These are phyloP conservation scores for Pelodiscus sinensis DNA, from an alignment of 2,113 vertebrate species.

Conservation along the genomic window DNA sequence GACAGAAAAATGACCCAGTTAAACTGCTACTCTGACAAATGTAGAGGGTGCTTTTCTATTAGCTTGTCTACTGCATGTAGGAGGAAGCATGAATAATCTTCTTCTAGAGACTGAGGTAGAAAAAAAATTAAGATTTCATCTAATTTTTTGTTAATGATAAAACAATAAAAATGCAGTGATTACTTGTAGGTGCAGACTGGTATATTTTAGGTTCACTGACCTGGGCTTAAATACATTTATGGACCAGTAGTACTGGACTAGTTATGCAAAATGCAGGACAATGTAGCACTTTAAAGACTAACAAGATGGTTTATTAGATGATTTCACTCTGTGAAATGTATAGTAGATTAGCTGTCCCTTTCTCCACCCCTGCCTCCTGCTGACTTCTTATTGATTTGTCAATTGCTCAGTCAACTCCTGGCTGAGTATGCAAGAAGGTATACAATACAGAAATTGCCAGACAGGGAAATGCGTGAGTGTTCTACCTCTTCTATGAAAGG, in stretches of 20 bases:
- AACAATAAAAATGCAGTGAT: neutral
- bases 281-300: too few species aligned
- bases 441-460: neutral
- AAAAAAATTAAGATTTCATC: neutral
- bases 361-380: too few species aligned
- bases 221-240: neutral
- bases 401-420: neutral
- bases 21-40: neutral
- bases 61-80: neutral
- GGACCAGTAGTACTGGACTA: too few species aligned
- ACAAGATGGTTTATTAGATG: too few species aligned
- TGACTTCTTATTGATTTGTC: neutral
- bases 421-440: neutral
- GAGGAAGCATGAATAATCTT: neutral
- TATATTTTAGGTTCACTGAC: neutral
- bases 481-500: neutral
- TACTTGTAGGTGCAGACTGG: neutral
- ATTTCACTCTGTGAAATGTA: too few species aligned
- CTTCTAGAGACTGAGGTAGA: neutral
- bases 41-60: neutral
- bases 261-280: too few species aligned
- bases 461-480: neutral
- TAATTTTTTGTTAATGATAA: neutral
- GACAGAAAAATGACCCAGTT: too few species aligned
- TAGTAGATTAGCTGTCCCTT: too few species aligned